Evolutionary conservation across 2,113 vertebrate genomes (phyloP), one percentile per base, ranked within the genome.

Genomic region (Eulemur rufifrons): DNA sequence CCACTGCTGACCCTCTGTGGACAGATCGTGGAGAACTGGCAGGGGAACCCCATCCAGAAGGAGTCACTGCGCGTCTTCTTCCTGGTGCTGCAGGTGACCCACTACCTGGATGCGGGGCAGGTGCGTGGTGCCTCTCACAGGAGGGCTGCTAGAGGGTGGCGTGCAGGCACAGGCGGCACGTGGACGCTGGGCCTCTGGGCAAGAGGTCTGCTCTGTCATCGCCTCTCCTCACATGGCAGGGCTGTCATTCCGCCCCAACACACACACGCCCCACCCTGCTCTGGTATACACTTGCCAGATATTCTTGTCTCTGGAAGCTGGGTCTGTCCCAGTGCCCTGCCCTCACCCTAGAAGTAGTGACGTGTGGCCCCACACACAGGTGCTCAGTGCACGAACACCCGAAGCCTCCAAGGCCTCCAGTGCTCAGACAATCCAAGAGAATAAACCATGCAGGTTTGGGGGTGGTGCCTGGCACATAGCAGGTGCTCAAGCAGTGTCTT

Each of bases 1-100:
- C 99, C 99, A 0, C 98, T 99, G 89, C 99, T 99, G 47, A 99
- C 99, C 0, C 98, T 99, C 13, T 99, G 99, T 0, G 99, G 99
- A 85, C 99, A 99, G 94, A 99, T 99, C 5, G 99, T 99, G n/a
- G 99, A 99, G 97, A 99, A 99, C 98, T 99, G 99, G 99, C 99
- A 99, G 97, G 99, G 99, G 18, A 99, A 99, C 93, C 99, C 99
- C 92, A 99, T 99, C 98, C 99, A 99, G 98, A 99, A 99, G 88
- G 99, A 99, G 98, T 99, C 99, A 0, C 96, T 99, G 0, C 98
- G 99, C 0, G 99, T 99, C 1, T 99, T 99, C 98, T 99, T 99
- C 99, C 96, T 99, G 73, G 99, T 99, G 5, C 99, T 99, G 52
- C 99, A 99, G 97, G 99, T 99, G 95, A 99, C 99, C 0, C 99